Evolutionary conservation across 2,888 invertebrate species (phyloP).

Genomic region (Ennomos quercinarius): DNA sequence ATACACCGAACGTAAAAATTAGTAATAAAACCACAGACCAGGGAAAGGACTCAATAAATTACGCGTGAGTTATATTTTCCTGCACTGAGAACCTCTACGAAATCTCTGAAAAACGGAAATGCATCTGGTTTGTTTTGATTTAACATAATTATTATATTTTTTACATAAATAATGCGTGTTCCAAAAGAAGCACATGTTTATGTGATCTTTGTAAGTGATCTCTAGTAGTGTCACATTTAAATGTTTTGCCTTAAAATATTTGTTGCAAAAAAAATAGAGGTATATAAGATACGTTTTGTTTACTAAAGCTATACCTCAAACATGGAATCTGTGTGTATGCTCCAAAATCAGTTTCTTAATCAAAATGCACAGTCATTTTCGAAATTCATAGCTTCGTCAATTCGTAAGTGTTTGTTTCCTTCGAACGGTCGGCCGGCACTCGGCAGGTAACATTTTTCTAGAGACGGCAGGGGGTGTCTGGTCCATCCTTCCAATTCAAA

Average conservation of each 20-base stretch:
- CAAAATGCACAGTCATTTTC: conserved; percentile 70
- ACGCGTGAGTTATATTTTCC: no score
- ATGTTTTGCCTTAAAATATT: background rate
- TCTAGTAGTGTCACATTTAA: background rate
- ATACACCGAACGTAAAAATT: no score
- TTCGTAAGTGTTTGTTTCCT: conserved; percentile 77
- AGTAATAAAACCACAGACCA: no score
- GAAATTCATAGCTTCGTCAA: conserved; percentile 75
- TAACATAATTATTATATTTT: no score
- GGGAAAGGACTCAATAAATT: no score
- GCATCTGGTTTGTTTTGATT: no score
- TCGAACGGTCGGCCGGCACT: conserved; percentile 67
- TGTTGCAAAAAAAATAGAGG: background rate
- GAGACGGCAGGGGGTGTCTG: conserved; percentile 75
- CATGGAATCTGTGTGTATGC: conserved; percentile 51
- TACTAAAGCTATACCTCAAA: conserved; percentile 54
- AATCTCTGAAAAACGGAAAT: no score
- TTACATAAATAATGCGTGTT: no score
- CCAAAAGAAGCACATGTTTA: no score
- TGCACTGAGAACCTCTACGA: no score
- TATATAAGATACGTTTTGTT: conserved; percentile 19
- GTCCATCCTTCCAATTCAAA: conserved; percentile 47
- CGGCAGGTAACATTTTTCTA: conserved; percentile 77
- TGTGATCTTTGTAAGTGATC: no score
- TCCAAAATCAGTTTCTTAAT: conserved; percentile 77